These are phyloP conservation scores for Cyclophora punctaria DNA, from an alignment of 2,888 invertebrate species.

Conservation along the genomic window DNA sequence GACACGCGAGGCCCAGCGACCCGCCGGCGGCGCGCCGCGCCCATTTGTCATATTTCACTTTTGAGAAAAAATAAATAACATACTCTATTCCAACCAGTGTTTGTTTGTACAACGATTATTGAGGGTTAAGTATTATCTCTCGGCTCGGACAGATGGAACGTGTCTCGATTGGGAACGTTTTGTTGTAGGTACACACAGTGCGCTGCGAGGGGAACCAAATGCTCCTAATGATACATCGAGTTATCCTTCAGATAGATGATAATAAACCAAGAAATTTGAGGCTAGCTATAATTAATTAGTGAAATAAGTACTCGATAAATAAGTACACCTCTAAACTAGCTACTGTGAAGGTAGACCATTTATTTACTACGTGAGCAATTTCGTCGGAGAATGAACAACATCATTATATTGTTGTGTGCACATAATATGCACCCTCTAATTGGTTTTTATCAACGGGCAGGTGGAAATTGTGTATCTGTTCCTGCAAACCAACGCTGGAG, in stretches of 20 bases:
- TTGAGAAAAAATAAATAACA: conserved; percentile 69
- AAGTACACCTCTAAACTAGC: too few species aligned
- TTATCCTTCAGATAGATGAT: too few species aligned
- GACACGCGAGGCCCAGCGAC: conserved; percentile 66
- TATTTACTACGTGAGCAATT: too few species aligned
- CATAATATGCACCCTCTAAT: too few species aligned
- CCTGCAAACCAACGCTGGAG: conserved; percentile 30
- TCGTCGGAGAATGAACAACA: too few species aligned
- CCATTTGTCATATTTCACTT: conserved; percentile 73
- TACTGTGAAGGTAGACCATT: too few species aligned
- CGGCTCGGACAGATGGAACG: conserved; percentile 51
- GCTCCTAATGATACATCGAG: too few species aligned
- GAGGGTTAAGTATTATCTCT: conserved; percentile 64
- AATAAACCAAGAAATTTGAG: too few species aligned
- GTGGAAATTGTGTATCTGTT: conserved; percentile 40
- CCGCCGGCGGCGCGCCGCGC: conserved; percentile 46
- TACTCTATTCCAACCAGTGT: conserved; percentile 63
- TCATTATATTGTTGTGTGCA: too few species aligned
- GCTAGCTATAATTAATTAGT: too few species aligned
- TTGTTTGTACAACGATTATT: conserved; percentile 68
- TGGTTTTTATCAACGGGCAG: conserved; percentile 21
- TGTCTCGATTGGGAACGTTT: conserved; percentile 44
- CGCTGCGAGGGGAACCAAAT: neutral
- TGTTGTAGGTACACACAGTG: conserved; percentile 19
- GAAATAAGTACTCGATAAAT: too few species aligned